These are phyloP conservation scores for Physella acuta DNA, from an alignment of 1,140 invertebrate species.

Conservation along the genomic window DNA sequence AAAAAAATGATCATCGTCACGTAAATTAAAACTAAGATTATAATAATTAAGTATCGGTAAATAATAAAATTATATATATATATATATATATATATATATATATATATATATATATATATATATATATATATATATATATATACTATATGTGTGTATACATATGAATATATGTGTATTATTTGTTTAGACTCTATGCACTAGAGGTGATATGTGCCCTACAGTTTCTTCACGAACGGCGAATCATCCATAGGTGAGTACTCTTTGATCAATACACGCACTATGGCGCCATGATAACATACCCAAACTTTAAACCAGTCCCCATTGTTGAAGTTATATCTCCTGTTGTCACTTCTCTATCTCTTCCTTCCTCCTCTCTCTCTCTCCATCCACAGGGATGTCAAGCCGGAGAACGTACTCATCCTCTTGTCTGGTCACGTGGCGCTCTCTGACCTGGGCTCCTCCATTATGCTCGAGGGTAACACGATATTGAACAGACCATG, in stretches of 20 bases:
- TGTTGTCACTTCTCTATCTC: too few relatives aligned
- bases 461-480: neutral
- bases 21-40: neutral
- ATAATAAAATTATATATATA: neutral
- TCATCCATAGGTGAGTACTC: neutral
- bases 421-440: slow-evolving; percentile 16
- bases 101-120: neutral
- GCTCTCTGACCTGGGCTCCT: slow-evolving; percentile 2
- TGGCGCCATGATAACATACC: too few relatives aligned
- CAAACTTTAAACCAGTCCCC: too few relatives aligned
- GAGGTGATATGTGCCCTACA: neutral
- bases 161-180: too few relatives aligned
- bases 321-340: too few relatives aligned
- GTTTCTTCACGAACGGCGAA: neutral
- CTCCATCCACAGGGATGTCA: neutral
- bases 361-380: neutral
- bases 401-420: slow-evolving; percentile 7
- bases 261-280: too few relatives aligned
- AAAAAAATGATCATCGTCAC: neutral
- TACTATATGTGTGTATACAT: too few relatives aligned
- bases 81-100: neutral
- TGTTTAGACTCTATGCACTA: neutral
- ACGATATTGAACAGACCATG: neutral
- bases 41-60: neutral
- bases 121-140: too few relatives aligned